Percentiles rank a stretch among this genome's conserved stretches.
phyloP scores from a whole-genome alignment of 2,797 vertebrate genomes.

The Chrysocyon brachyurus region DNA sequence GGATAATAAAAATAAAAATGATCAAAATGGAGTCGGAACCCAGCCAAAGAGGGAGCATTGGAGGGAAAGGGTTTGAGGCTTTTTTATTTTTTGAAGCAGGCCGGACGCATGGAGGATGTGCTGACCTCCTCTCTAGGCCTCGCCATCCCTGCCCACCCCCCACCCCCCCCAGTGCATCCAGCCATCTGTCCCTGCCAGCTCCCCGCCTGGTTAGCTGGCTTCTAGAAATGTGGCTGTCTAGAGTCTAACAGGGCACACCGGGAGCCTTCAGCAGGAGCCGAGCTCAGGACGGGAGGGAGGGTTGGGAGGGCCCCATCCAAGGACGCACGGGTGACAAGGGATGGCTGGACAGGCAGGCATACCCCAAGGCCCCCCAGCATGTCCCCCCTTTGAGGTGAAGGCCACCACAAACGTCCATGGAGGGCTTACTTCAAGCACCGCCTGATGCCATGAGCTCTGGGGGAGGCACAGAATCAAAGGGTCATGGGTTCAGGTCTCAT shows the following conservation, averaged over 20 bases:
- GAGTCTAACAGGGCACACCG: background rate
- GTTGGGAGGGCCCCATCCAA: background rate
- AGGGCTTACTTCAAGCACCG: accelerated
- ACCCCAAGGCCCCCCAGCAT: background rate
- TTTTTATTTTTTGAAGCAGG: background rate
- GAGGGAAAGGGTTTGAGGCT: background rate
- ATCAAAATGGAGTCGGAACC: background rate
- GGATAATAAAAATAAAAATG: slow-evolving; percentile 55
- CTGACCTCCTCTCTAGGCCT: background rate
- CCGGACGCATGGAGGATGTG: background rate
- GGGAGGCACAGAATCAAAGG: background rate
- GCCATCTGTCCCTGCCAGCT: slow-evolving; percentile 72
- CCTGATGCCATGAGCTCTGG: accelerated
- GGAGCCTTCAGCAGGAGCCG: slow-evolving; percentile 35
- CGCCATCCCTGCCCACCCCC: background rate
- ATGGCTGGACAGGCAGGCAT: accelerated
- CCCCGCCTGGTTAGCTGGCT: slow-evolving; percentile 61
- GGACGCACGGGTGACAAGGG: background rate
- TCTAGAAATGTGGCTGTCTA: slow-evolving; percentile 64
- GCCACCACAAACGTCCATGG: accelerated
- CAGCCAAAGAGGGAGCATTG: background rate
- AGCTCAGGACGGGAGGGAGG: background rate
- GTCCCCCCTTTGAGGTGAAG: background rate
- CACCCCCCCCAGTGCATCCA: background rate
- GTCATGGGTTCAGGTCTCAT: accelerated